These are phyloP conservation scores for Tortricodes alternella DNA, from an alignment of 2,888 invertebrate species.

Conservation along the genomic window DNA sequence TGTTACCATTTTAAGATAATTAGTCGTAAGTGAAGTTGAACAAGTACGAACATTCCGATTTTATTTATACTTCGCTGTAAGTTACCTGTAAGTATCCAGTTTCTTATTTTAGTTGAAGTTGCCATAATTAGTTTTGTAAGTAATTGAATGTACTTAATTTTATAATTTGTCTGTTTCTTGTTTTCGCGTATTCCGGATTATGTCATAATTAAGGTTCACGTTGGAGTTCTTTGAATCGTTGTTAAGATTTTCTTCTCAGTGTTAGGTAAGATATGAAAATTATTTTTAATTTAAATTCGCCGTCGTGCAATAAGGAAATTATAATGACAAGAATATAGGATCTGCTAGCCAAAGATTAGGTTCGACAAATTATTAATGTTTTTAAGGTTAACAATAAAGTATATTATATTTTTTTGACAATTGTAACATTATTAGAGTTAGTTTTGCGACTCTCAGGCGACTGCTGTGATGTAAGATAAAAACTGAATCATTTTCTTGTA, in stretches of 20 bases:
- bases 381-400: slow-evolving; percentile 44
- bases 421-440: slow-evolving; percentile 56
- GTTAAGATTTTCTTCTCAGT: slow-evolving; percentile 54
- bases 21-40: slow-evolving; percentile 50
- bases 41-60: slow-evolving; percentile 67
- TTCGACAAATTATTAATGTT: slow-evolving; percentile 47
- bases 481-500: slow-evolving; percentile 47
- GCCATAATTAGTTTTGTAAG: slow-evolving; percentile 71
- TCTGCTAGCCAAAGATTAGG: slow-evolving; percentile 81
- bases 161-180: slow-evolving; percentile 44
- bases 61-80: slow-evolving; percentile 55
- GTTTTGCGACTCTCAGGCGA: slow-evolving; percentile 76
- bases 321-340: slow-evolving; percentile 63
- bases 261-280: slow-evolving; percentile 48
- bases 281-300: slow-evolving; percentile 42
- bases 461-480: slow-evolving; percentile 79
- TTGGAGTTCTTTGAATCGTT: slow-evolving; percentile 31
- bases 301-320: slow-evolving; percentile 58
- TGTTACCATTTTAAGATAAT: slow-evolving; percentile 69
- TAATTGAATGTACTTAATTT: slow-evolving; percentile 72
- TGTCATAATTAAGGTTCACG: slow-evolving; percentile 33
- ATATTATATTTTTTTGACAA: slow-evolving; percentile 57
- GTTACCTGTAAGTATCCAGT: slow-evolving; percentile 44
- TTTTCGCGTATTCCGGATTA: slow-evolving; percentile 37
- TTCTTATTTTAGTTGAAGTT: slow-evolving; percentile 60